These are phyloP conservation scores for Geothlypis trichas DNA, from an alignment of 2,113 vertebrate genomes.

Conservation along the genomic window DNA sequence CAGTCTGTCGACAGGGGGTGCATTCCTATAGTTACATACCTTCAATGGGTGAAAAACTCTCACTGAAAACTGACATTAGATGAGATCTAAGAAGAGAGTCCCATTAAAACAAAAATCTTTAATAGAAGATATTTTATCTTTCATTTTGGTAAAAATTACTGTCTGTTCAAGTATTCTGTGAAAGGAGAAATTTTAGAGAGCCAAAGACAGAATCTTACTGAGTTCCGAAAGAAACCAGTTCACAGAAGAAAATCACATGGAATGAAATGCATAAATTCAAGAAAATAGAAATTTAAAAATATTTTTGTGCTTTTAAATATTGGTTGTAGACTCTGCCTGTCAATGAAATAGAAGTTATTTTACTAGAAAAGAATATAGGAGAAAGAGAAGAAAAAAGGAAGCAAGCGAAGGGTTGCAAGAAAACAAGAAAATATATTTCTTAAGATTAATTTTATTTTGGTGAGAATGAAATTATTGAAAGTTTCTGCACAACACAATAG, in stretches of 20 bases:
- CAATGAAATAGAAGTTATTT: not conserved
- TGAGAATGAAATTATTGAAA: not conserved
- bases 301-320: not conserved
- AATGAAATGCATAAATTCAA: not conserved
- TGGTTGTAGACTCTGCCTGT: not conserved
- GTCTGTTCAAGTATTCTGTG: not conserved
- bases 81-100: not conserved
- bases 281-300: not conserved
- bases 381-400: not conserved
- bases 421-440: not conserved
- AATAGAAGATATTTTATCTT: not conserved
- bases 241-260: not conserved
- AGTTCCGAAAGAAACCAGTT: not conserved
- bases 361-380: not conserved
- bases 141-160: not conserved
- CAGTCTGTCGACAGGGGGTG: not conserved
- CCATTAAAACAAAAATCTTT: not conserved
- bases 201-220: not conserved
- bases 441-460: not conserved
- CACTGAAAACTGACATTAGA: not conserved
- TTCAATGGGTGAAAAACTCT: not conserved
- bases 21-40: not conserved
- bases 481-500: not conserved
- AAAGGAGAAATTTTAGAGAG: not conserved
- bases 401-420: not conserved